Conservation (phyloP, 2,888 invertebrate species). For the Clunio marinus region DNA sequence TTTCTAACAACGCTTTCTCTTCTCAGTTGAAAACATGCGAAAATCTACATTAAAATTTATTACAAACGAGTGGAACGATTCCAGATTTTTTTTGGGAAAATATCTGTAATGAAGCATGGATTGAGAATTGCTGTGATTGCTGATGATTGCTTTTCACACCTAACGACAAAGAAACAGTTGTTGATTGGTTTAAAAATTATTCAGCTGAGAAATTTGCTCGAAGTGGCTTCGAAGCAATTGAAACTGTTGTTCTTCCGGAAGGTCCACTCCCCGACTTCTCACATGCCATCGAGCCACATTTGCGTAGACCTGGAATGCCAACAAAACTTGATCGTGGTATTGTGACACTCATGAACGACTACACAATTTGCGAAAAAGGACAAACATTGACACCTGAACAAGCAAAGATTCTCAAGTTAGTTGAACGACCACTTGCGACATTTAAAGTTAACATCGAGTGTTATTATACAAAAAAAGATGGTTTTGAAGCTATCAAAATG, state of each 20-base stretch:
- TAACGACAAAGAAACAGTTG: slow-evolving; percentile 71
- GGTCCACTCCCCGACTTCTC: slow-evolving; percentile 87
- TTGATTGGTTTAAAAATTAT: slow-evolving; percentile 76
- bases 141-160: slow-evolving; percentile 89
- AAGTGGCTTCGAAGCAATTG: slow-evolving; percentile 75
- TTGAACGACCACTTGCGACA: slow-evolving; percentile 76
- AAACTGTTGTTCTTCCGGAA: slow-evolving; percentile 72
- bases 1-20: too few relatives aligned
- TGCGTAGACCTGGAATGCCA: slow-evolving; percentile 87
- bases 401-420: slow-evolving; percentile 83
- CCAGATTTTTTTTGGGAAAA: slow-evolving; percentile 97
- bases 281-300: slow-evolving; percentile 92
- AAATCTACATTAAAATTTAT: slow-evolving; percentile 84
- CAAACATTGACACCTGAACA: slow-evolving; percentile 83
- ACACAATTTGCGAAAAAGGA: slow-evolving; percentile 80
- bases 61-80: slow-evolving; percentile 82
- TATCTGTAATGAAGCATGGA: slow-evolving; percentile 89
- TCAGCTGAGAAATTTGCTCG: slow-evolving; percentile 81
- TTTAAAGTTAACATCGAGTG: slow-evolving; percentile 76
- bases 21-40: slow-evolving; percentile 88
- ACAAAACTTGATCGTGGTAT: slow-evolving; percentile 82
- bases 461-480: slow-evolving; percentile 74
- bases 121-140: slow-evolving; percentile 77
- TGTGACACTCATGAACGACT: slow-evolving; percentile 75
- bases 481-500: slow-evolving; percentile 56